These are phyloP conservation scores for Leptothorax acervorum DNA, from an alignment of 2,888 invertebrate species.

Conservation along the genomic window DNA sequence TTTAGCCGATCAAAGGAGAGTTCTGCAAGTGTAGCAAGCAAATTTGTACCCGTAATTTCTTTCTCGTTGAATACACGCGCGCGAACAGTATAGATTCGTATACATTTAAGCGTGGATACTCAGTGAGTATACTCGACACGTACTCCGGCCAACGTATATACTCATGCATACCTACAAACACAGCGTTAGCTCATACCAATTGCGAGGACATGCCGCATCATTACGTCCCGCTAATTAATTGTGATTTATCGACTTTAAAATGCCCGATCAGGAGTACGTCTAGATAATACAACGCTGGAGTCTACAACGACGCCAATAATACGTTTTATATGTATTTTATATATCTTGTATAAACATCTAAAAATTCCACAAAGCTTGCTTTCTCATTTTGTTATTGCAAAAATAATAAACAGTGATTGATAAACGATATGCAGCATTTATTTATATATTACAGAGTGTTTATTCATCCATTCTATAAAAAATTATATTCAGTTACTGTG, in stretches of 20 bases:
- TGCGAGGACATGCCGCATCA: conserved; percentile 85
- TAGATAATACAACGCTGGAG: conserved; percentile 71
- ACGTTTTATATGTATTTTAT: conserved; percentile 52
- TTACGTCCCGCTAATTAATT: conserved; percentile 85
- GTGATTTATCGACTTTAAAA: conserved; percentile 85
- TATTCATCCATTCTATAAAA: neutral
- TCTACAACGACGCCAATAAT: conserved; percentile 57
- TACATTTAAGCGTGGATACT: conserved; percentile 61
- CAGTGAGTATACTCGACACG: conserved; percentile 64
- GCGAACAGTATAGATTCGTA: conserved; percentile 60
- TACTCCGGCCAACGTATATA: conserved; percentile 43
- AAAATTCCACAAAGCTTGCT: neutral
- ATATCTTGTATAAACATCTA: neutral
- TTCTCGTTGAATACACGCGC: conserved; percentile 66
- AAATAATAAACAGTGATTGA: neutral
- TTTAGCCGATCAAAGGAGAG: conserved; percentile 8
- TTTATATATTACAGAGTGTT: neutral
- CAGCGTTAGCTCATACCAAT: conserved; percentile 81
- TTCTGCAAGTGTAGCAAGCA: conserved; percentile 54
- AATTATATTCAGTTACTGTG: neutral
- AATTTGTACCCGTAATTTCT: conserved; percentile 75
- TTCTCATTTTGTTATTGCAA: neutral
- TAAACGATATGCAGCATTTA: neutral
- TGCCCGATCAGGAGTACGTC: conserved; percentile 70
- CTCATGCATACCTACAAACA: conserved; percentile 63